These are phyloP conservation scores for Vulpes vulpes DNA, from an alignment of 2,113 vertebrate genomes.

Conservation along the genomic window DNA sequence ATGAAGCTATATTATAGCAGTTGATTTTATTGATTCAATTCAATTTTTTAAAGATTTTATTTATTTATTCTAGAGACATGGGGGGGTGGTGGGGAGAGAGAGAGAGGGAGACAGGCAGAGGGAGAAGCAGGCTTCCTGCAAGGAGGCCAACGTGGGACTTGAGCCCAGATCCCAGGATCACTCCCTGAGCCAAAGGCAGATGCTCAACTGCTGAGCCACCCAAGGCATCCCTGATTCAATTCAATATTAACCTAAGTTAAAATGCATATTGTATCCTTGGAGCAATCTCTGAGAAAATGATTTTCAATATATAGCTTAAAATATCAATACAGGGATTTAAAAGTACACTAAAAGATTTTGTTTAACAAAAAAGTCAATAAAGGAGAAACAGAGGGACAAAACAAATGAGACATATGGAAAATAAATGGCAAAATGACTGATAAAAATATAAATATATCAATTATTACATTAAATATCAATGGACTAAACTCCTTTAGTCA, in stretches of 20 bases:
- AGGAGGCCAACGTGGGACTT: too few relatives aligned
- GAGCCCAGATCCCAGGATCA: too few relatives aligned
- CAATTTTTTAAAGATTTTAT: too few relatives aligned
- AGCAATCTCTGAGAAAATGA: neutral
- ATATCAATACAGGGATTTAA: neutral
- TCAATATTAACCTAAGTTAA: neutral
- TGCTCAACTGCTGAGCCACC: too few relatives aligned
- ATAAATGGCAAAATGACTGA: neutral
- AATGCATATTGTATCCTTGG: neutral
- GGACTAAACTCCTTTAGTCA: neutral
- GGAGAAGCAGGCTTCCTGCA: too few relatives aligned
- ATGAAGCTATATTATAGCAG: neutral
- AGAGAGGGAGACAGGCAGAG: too few relatives aligned
- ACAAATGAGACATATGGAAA: neutral
- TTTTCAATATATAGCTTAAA: neutral
- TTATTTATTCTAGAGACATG: too few relatives aligned
- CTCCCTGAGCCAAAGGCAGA: too few relatives aligned
- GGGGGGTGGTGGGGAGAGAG: too few relatives aligned
- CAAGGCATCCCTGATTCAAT: too few relatives aligned
- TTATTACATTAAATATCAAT: neutral
- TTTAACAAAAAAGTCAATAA: neutral
- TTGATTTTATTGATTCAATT: neutral
- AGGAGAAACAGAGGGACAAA: neutral
- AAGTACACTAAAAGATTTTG: neutral
- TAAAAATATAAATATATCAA: neutral